Conservation (phyloP, 2,797 vertebrate species). For the Anguilla anguilla region DNA sequence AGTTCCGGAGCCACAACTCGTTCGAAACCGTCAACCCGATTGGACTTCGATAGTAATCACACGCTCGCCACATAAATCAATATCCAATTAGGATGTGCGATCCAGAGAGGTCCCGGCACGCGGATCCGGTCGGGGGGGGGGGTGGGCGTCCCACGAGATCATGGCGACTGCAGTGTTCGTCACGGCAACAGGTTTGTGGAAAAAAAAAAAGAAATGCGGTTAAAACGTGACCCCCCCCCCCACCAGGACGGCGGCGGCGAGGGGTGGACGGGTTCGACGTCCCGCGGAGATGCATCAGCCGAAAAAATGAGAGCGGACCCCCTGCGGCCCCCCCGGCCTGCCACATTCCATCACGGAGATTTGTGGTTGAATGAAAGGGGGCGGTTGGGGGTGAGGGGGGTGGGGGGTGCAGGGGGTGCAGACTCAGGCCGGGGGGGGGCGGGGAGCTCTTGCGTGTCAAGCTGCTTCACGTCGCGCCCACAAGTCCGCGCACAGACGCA, state of each 20-base stretch:
- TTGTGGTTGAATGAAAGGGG: background rate
- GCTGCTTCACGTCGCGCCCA: background rate
- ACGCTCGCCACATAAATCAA: background rate
- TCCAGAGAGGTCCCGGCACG: background rate
- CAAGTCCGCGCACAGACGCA: background rate
- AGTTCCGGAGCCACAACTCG: background rate
- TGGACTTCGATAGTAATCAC: background rate
- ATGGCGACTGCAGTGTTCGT: too few species aligned
- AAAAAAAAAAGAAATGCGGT: background rate
- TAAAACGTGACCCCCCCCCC: background rate
- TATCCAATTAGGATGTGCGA: background rate
- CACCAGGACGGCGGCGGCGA: background rate
- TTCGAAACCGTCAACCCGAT: background rate
- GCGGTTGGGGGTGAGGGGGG: background rate
- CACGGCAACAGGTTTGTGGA: too few species aligned
- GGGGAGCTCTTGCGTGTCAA: background rate
- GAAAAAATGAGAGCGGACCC: background rate
- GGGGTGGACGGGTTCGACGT: background rate
- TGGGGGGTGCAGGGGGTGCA: background rate
- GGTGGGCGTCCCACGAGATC: too few species aligned
- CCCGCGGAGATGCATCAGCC: background rate
- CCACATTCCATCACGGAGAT: background rate
- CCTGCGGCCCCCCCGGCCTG: background rate
- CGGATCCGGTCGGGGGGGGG: background rate
- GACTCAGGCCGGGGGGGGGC: too few species aligned